Conservation (phyloP, 2,888 invertebrate species). For the Girardia tigrina region DNA sequence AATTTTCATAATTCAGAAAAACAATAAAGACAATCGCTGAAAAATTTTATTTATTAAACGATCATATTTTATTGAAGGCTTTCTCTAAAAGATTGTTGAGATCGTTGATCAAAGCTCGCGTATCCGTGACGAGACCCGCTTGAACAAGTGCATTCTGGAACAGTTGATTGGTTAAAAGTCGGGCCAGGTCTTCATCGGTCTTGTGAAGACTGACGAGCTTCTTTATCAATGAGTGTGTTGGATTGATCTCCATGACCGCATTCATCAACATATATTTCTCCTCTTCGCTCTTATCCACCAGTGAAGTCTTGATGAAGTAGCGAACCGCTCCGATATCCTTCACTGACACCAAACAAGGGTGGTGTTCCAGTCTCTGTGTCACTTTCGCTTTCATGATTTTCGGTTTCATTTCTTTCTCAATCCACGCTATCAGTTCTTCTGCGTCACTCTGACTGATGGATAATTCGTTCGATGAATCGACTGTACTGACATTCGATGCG, state of each 20-base stretch:
- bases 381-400: conserved; percentile 67
- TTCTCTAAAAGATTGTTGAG: conserved; percentile 69
- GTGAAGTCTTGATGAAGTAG: conserved; percentile 78
- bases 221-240: conserved; percentile 66
- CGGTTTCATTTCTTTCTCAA: conserved; percentile 63
- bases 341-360: conserved; percentile 85
- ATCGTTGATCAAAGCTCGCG: conserved; percentile 66
- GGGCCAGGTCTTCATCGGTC: conserved; percentile 66
- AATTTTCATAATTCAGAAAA: too few species aligned
- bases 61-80: conserved; percentile 42
- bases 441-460: conserved; percentile 64
- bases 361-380: conserved; percentile 63
- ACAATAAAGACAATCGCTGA: too few species aligned
- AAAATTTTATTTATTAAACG: too few species aligned
- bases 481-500: conserved; percentile 33
- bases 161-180: conserved; percentile 69
- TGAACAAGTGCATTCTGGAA: conserved; percentile 87
- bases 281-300: conserved; percentile 55
- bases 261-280: conserved; percentile 72
- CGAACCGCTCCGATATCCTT: conserved; percentile 91
- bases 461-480: conserved; percentile 33
- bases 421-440: conserved; percentile 64
- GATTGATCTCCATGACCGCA: conserved; percentile 82
- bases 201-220: conserved; percentile 65
- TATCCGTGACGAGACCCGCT: conserved; percentile 80